Percentiles rank a stretch among this genome's conserved stretches.
phyloP scores from a whole-genome alignment of 2,888 invertebrate species.

The Camptogramma bilineatum region DNA sequence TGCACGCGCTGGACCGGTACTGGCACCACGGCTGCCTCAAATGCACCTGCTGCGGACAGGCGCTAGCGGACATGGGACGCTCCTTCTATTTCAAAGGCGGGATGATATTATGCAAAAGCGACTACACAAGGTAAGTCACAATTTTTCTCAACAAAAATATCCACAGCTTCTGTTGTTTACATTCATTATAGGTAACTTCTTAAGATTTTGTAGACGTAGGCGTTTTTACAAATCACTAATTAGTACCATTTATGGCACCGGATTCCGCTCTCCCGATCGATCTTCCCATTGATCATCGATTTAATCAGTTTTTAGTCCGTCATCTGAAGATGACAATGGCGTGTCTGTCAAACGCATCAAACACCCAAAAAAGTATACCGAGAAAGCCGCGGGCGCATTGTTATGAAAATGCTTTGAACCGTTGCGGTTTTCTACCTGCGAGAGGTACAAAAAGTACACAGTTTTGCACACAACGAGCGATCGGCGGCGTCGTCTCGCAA shows the following conservation, averaged over 20 bases:
- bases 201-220: constrained; percentile 41
- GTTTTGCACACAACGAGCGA: constrained; percentile 76
- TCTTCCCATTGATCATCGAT: constrained; percentile 76
- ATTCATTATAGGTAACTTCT: background rate
- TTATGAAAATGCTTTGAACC: constrained; percentile 82
- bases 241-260: constrained; percentile 64
- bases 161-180: background rate
- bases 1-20: constrained; percentile 96
- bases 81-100: constrained; percentile 97
- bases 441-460: constrained; percentile 73
- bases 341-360: constrained; percentile 79
- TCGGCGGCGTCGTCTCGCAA: constrained; percentile 58
- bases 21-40: constrained; percentile 98
- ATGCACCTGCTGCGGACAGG: constrained; percentile 95
- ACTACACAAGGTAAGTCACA: constrained; percentile 94
- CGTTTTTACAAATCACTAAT: constrained; percentile 61
- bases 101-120: constrained; percentile 97
- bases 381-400: constrained; percentile 82
- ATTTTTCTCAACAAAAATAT: constrained; percentile 6
- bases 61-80: constrained; percentile 95
- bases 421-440: constrained; percentile 80
- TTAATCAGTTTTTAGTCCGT: constrained; percentile 76
- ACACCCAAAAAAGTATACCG: constrained; percentile 75
- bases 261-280: constrained; percentile 63
- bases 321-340: constrained; percentile 83